Evolutionary conservation across 2,797 vertebrate genomes (phyloP).

Genomic region (Mormyrus proboscirostris): DNA sequence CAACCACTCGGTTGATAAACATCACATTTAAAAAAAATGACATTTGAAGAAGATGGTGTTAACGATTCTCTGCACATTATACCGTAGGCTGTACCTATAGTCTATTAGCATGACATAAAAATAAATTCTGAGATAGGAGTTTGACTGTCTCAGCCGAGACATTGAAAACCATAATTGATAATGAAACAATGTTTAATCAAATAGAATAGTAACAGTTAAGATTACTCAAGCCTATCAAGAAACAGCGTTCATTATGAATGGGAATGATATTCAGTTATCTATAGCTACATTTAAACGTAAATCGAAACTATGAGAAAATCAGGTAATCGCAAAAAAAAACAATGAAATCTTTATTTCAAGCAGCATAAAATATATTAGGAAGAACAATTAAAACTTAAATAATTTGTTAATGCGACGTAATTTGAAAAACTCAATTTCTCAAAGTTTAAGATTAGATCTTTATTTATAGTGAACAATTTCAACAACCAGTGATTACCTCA

Average conservation of each 20-base stretch:
- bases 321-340: neutral
- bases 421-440: neutral
- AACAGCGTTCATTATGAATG: neutral
- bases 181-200: neutral
- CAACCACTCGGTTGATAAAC: slow-evolving; percentile 2
- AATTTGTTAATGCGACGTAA: neutral
- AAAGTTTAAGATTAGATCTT: neutral
- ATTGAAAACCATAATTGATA: neutral
- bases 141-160: neutral
- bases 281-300: neutral
- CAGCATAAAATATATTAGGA: neutral
- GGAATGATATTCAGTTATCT: neutral
- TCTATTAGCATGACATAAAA: neutral
- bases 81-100: neutral
- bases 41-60: neutral
- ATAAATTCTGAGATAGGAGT: neutral
- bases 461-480: neutral
- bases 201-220: neutral
- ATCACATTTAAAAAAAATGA: neutral
- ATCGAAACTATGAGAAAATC: neutral
- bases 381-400: neutral
- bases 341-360: neutral
- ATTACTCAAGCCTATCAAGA: neutral
- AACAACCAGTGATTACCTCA: neutral
- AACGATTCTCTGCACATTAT: slow-evolving; percentile 11